Percentiles rank a stretch among this genome's conserved stretches.
Conservation (phyloP, 2,797 vertebrate species). For the Trachurus trachurus region DNA sequence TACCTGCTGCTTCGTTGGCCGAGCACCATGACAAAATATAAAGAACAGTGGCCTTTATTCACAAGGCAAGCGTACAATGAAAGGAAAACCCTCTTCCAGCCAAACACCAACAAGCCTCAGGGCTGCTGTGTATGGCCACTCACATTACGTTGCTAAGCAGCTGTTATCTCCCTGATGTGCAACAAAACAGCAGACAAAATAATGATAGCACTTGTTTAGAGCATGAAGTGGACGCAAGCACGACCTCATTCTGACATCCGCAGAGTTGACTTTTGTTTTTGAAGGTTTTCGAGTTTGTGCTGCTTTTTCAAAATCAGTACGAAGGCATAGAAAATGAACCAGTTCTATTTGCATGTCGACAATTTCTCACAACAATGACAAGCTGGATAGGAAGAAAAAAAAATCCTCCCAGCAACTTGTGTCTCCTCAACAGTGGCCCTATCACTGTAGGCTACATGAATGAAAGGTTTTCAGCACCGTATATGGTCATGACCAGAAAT, state of each 20-base stretch:
- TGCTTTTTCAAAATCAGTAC: background rate
- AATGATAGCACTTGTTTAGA: slow-evolving; percentile 36
- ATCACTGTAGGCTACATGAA: background rate
- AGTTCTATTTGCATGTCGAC: background rate
- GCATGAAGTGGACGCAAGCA: slow-evolving; percentile 4
- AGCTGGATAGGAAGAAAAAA: background rate
- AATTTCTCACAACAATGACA: slow-evolving; percentile 8
- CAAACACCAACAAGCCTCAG: slow-evolving; percentile 23
- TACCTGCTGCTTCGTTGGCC: background rate
- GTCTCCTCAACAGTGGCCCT: background rate
- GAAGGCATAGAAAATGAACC: background rate
- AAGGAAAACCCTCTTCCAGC: slow-evolving; percentile 40
- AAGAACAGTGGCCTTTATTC: slow-evolving; percentile 46
- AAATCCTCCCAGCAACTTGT: slow-evolving; percentile 10
- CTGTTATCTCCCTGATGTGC: slow-evolving; percentile 52
- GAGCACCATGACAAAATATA: background rate
- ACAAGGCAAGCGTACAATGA: slow-evolving; percentile 26
- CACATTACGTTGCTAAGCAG: slow-evolving; percentile 60
- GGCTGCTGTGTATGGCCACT: slow-evolving; percentile 27
- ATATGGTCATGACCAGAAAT: background rate
- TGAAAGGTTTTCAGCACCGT: background rate
- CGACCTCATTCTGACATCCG: slow-evolving; percentile 12
- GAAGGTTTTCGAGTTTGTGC: background rate
- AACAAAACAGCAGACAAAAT: slow-evolving; percentile 45
- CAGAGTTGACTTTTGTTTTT: slow-evolving; percentile 2